Evolutionary conservation across 2,888 invertebrate genomes (phyloP).

Genomic region (Lycia hirtaria): DNA sequence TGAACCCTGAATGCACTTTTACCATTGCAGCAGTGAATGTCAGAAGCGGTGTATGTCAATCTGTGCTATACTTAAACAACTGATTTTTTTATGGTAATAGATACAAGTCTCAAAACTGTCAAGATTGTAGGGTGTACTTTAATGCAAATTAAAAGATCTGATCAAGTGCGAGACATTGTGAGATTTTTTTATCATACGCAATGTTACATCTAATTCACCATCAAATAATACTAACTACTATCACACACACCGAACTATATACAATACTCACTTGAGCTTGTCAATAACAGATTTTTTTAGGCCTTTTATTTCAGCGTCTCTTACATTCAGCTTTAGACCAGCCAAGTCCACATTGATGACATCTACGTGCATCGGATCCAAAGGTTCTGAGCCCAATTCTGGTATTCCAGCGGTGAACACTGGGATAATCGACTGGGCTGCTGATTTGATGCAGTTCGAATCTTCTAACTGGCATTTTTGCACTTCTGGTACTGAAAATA

Average conservation of each 20-base stretch:
- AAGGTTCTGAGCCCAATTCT: slow-evolving; percentile 53
- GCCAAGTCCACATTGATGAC: slow-evolving; percentile 60
- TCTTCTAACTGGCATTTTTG: slow-evolving; percentile 61
- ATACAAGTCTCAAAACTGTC: too few relatives aligned
- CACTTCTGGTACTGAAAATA: slow-evolving; percentile 57
- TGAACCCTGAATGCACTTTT: too few relatives aligned
- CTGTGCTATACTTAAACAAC: too few relatives aligned
- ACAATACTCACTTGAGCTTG: slow-evolving; percentile 53
- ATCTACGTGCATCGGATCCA: slow-evolving; percentile 65
- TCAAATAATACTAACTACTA: too few relatives aligned
- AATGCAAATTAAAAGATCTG: too few relatives aligned
- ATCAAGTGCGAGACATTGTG: too few relatives aligned
- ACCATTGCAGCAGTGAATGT: too few relatives aligned
- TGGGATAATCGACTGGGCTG: slow-evolving; percentile 52
- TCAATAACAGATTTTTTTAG: slow-evolving; percentile 54
- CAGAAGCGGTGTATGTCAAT: too few relatives aligned
- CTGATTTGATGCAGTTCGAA: slow-evolving; percentile 51
- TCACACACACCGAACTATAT: not conserved
- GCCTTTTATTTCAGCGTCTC: slow-evolving; percentile 55
- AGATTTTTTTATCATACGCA: too few relatives aligned
- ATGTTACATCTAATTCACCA: too few relatives aligned
- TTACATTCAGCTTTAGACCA: slow-evolving; percentile 61
- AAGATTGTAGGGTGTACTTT: too few relatives aligned
- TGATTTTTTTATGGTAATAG: too few relatives aligned
- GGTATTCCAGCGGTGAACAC: slow-evolving; percentile 57